Conservation (phyloP, 2,888 invertebrate species). For the Sarcophaga carnaria region DNA sequence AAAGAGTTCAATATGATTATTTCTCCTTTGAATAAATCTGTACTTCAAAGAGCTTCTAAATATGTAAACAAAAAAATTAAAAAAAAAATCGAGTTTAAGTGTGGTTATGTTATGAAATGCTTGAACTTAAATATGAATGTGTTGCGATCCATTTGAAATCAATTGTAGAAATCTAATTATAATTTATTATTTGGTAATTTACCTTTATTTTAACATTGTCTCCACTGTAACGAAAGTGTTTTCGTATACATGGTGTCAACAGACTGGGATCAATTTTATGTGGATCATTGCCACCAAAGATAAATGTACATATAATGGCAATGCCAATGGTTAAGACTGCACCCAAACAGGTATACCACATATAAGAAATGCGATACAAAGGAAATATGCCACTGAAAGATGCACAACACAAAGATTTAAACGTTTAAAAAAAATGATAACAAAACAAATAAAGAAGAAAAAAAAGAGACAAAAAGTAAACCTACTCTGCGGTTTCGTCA, state of each 20-base stretch:
- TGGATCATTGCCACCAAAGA: slow-evolving; percentile 83
- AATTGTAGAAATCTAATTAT: too few relatives aligned
- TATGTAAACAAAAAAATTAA: too few relatives aligned
- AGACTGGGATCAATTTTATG: slow-evolving; percentile 84
- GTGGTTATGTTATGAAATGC: too few relatives aligned
- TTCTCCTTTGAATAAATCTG: too few relatives aligned
- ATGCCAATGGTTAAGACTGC: slow-evolving; percentile 84
- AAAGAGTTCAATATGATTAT: neutral
- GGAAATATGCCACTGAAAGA: slow-evolving; percentile 78
- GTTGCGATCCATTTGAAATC: too few relatives aligned
- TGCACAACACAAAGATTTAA: slow-evolving; percentile 1
- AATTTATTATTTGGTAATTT: slow-evolving; percentile 15
- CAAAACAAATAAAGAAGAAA: neutral
- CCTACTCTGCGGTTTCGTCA: slow-evolving; percentile 74
- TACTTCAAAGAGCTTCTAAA: too few relatives aligned
- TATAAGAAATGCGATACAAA: slow-evolving; percentile 88
- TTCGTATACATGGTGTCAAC: slow-evolving; percentile 84
- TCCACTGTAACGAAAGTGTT: slow-evolving; percentile 70
- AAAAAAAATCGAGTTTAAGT: too few relatives aligned
- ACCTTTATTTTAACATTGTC: slow-evolving; percentile 69
- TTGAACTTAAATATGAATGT: too few relatives aligned
- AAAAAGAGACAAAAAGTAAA: slow-evolving; percentile 1
- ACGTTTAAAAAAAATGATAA: slow-evolving; percentile 21
- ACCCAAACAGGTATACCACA: slow-evolving; percentile 89
- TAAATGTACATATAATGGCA: slow-evolving; percentile 75